A percentile compares a stretch with the other conserved stretches of the same genome.
Evolutionary conservation across 2,113 vertebrate species (phyloP).

Genomic region (Papio anubis): DNA sequence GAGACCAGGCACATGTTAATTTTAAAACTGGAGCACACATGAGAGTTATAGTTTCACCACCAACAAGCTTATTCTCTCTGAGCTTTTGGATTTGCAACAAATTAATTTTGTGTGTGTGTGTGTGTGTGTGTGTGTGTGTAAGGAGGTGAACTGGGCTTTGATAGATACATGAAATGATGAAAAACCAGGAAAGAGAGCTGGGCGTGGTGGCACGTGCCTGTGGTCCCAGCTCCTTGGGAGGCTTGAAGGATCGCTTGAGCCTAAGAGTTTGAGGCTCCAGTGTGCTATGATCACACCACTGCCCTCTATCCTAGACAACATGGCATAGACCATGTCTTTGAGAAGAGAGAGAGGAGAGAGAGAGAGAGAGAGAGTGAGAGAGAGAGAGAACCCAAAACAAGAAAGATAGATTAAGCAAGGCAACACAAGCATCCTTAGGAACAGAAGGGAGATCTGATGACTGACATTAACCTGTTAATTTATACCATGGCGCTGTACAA

Average conservation of each 20-base stretch:
- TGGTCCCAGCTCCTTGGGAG: neutral
- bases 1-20: neutral
- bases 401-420: neutral
- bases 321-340: neutral
- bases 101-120: neutral
- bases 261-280: neutral
- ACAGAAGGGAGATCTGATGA: slow-evolving; percentile 44
- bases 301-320: neutral
- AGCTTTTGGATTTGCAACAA: neutral
- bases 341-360: neutral
- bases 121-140: neutral
- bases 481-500: slow-evolving; percentile 91
- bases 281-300: neutral
- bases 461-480: slow-evolving; percentile 81
- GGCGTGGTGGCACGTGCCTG: neutral
- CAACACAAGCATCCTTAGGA: neutral
- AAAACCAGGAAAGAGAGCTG: neutral
- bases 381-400: neutral
- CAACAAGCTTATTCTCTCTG: neutral
- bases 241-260: neutral
- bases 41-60: neutral
- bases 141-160: neutral
- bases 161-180: neutral
- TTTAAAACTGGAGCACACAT: neutral
- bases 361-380: too few relatives aligned